Base-by-base conservation (phyloP, 2,113 vertebrate species). In the Labeo catla region DNA sequence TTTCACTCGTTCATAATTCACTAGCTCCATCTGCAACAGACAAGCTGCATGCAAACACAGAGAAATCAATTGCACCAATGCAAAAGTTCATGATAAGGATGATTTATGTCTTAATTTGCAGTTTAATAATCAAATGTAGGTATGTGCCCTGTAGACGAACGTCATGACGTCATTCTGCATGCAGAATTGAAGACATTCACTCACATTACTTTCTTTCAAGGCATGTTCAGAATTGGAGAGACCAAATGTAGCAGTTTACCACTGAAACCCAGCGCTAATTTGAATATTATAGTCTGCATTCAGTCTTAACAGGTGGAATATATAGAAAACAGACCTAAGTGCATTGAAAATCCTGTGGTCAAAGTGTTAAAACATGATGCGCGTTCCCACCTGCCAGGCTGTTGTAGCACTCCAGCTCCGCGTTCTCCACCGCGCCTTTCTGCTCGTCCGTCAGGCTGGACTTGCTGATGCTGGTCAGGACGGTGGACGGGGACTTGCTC, bases 341-440 rank as follows among this genome's bases (percentile, higher is more conserved):
- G 43, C 2, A 23, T 3, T 66, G 11, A 34, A 36, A 23, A 12
- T 10, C 28, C 68, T 8, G 39, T 16, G 49, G 9, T 79, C 15
- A 21, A 76, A 34, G 45, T 68, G 61, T 5, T 68, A 12, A 68
- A 36, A 68, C 45, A 82, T 47, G 15, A 66, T 79, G 84, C 68
- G 49, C 36, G 50, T 63, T 21, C 94, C 94, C 92, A 98, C 98
- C 98, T 92, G 98, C 98, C 93, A 99, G 90, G 92, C 98, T 99
- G 96, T 99, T 99, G 97, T 99, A 99, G 91, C 98, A 99, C 91
- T 99, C 98, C 76, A 99, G 91, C 93, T 99, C 97, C 76, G 98
- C 97, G 89, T 95, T 96, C 93, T 99, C 97, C 94, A 97, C 95
- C 81, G 96, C 95, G 82, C 95, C 96, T 91, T 96, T 95, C 95